These are phyloP conservation scores for Hydroisotoma schaefferi DNA, from an alignment of 2,888 invertebrate genomes.

Conservation along the genomic window DNA sequence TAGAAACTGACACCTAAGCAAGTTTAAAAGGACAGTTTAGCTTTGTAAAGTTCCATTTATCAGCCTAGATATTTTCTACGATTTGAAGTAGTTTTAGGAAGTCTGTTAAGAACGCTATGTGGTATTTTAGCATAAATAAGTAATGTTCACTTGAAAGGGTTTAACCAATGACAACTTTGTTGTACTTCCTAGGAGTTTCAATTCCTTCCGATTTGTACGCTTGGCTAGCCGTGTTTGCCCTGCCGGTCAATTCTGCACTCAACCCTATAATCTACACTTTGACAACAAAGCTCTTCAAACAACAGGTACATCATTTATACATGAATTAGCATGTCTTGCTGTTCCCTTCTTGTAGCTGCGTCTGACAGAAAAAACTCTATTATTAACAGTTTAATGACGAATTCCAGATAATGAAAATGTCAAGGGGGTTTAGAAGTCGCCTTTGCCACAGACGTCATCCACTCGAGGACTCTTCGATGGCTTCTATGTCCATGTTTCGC, in stretches of 20 bases:
- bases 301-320: slow-evolving; percentile 53
- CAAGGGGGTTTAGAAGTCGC: neutral
- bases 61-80: too few relatives aligned
- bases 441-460: neutral
- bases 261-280: slow-evolving; percentile 62
- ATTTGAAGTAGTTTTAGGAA: too few relatives aligned
- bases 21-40: too few relatives aligned
- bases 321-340: too few relatives aligned
- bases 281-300: slow-evolving; percentile 61
- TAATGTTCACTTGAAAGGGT: too few relatives aligned
- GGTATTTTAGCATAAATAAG: too few relatives aligned
- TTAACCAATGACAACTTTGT: too few relatives aligned
- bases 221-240: slow-evolving; percentile 61
- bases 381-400: neutral
- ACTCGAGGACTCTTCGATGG: neutral
- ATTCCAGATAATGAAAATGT: neutral
- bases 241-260: slow-evolving; percentile 62
- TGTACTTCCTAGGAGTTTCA: slow-evolving; percentile 54
- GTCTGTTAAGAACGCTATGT: too few relatives aligned
- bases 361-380: too few relatives aligned
- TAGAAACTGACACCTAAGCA: too few relatives aligned
- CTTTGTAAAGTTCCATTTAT: too few relatives aligned
- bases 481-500: neutral
- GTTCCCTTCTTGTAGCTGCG: too few relatives aligned
- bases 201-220: slow-evolving; percentile 60